Conservation (phyloP, 2,888 invertebrate species). For the Geophilus truncorum region DNA sequence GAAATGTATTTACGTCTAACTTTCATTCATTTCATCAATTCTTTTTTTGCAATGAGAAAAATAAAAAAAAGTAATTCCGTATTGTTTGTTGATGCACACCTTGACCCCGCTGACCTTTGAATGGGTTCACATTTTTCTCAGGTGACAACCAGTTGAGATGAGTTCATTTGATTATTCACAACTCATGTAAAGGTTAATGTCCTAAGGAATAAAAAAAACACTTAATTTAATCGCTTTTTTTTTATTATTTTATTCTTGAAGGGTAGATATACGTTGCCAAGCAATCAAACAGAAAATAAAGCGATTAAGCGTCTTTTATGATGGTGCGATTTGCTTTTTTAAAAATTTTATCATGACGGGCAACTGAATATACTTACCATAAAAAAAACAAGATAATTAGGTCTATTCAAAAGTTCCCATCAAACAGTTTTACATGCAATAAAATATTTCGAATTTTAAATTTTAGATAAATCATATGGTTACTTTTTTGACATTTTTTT, state of each 20-base stretch:
- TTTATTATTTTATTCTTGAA: background rate
- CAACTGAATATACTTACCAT: background rate
- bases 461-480: no score
- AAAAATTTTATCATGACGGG: background rate
- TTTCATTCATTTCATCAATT: background rate
- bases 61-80: background rate
- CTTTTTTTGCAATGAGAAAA: background rate
- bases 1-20: background rate
- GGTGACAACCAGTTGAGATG: slow-evolving; percentile 10
- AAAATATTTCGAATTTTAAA: background rate
- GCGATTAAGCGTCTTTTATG: background rate
- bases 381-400: background rate
- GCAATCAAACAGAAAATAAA: background rate
- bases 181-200: background rate
- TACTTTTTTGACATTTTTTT: no score
- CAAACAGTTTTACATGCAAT: no score
- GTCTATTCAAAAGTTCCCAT: background rate
- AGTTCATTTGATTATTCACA: slow-evolving; percentile 18
- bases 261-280: background rate
- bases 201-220: background rate
- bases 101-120: background rate
- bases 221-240: background rate
- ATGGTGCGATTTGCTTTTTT: no score
- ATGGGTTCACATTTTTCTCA: slow-evolving; percentile 17
- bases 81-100: slow-evolving; percentile 3